phyloP scores from a whole-genome alignment of 2,797 vertebrate genomes.

The Heterohyrax brucei region DNA sequence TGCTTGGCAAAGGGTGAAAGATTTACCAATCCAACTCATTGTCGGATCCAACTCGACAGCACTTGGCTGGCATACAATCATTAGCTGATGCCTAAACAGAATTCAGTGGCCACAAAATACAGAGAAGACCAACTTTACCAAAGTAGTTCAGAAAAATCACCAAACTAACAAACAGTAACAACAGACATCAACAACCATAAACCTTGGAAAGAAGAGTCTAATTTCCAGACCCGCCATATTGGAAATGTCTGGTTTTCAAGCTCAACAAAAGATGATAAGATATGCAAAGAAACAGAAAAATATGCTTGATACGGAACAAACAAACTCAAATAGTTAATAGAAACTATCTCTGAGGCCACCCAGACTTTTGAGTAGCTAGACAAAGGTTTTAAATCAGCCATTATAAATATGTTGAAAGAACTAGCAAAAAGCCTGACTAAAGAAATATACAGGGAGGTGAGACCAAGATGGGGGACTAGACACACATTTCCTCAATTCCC shows the following conservation, averaged over 20 bases:
- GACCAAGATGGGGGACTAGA: too few relatives aligned
- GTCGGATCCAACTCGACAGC: not conserved
- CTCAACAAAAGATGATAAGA: slow-evolving; percentile 27
- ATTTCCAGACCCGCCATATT: not conserved
- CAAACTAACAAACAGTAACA: too few relatives aligned
- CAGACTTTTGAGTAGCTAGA: not conserved
- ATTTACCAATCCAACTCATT: not conserved
- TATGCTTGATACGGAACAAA: not conserved
- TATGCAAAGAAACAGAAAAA: not conserved
- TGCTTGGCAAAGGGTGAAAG: not conserved
- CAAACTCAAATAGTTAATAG: not conserved
- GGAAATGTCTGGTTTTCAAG: not conserved
- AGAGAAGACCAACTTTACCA: not conserved
- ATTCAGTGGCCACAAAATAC: not conserved
- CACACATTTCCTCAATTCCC: too few relatives aligned
- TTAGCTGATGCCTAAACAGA: not conserved
- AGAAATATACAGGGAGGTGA: not conserved
- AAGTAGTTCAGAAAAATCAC: not conserved
- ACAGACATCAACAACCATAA: too few relatives aligned
- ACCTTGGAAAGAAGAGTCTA: too few relatives aligned
- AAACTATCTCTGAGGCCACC: not conserved
- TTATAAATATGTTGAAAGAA: slow-evolving; percentile 26
- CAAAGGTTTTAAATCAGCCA: too few relatives aligned
- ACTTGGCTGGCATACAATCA: not conserved
- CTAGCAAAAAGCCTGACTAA: not conserved